phyloP scores from a whole-genome alignment of 2,888 invertebrate species.

The Apantesis nais region DNA sequence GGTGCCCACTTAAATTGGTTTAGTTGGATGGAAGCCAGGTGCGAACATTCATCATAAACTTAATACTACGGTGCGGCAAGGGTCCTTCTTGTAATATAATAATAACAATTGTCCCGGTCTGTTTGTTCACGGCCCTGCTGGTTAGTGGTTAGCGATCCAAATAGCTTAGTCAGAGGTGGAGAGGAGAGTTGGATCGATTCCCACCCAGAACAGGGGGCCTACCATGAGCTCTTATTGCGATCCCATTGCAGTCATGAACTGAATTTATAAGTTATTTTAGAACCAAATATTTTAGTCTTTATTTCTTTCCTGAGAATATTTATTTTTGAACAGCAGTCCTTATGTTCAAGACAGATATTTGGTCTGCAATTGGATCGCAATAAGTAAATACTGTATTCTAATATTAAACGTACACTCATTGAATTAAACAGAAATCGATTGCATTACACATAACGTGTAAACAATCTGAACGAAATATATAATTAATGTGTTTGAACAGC shows the following conservation, averaged over 20 bases:
- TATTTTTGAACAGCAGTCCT: too few species aligned
- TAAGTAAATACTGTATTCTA: constrained; percentile 2
- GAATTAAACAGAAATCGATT: constrained; percentile 22
- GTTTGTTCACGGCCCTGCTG: background rate
- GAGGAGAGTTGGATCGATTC: too few species aligned
- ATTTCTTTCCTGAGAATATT: too few species aligned
- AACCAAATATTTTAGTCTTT: too few species aligned
- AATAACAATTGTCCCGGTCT: background rate
- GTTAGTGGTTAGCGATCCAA: background rate
- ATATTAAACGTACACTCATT: constrained; percentile 13
- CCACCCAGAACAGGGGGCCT: background rate
- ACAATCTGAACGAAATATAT: constrained; percentile 14
- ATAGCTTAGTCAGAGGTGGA: background rate
- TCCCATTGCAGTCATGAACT: too few species aligned
- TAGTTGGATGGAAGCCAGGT: background rate
- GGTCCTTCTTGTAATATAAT: background rate
- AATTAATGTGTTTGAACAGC: constrained; percentile 12
- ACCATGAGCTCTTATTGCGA: too few species aligned
- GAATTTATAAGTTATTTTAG: too few species aligned
- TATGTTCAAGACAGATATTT: too few species aligned
- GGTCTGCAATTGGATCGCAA: too few species aligned
- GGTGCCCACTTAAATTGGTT: background rate
- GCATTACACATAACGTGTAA: constrained; percentile 23
- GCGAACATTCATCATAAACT: background rate
- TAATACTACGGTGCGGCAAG: background rate